Evolutionary conservation across 2,113 vertebrate genomes (phyloP).

Genomic region (Pavo muticus): DNA sequence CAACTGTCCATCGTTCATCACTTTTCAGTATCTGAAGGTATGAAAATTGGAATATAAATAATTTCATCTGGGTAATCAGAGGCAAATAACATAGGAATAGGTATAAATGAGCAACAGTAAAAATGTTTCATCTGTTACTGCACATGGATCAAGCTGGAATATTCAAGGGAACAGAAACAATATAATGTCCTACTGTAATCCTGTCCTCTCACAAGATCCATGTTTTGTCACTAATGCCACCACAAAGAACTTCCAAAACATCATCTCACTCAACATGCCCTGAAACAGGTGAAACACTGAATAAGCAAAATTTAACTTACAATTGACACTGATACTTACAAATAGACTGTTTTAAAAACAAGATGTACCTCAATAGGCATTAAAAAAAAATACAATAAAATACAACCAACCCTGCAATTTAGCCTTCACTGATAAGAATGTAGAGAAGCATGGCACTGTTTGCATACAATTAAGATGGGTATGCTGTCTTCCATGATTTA

Average conservation of each 20-base stretch:
- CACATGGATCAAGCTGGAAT: not conserved
- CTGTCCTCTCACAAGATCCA: not conserved
- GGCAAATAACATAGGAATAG: not conserved
- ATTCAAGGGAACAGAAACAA: not conserved
- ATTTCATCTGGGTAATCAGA: not conserved
- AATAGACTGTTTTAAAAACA: not conserved
- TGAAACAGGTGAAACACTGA: not conserved
- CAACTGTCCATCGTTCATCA: not conserved
- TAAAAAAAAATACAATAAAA: not conserved
- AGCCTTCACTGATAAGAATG: not conserved
- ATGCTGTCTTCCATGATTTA: not conserved
- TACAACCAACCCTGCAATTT: not conserved
- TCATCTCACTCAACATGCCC: not conserved
- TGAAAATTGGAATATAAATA: not conserved
- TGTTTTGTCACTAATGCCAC: not conserved
- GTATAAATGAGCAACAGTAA: not conserved
- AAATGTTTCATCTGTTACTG: not conserved
- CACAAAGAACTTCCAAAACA: not conserved
- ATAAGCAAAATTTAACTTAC: not conserved
- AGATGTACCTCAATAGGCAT: not conserved
- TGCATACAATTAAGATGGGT: not conserved
- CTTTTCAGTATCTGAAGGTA: not conserved
- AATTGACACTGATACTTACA: not conserved
- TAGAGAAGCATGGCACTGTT: not conserved
- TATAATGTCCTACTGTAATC: fast-evolving